Evolutionary conservation across 2,113 vertebrate genomes (phyloP).

Genomic region (Tragelaphus strepsiceros): DNA sequence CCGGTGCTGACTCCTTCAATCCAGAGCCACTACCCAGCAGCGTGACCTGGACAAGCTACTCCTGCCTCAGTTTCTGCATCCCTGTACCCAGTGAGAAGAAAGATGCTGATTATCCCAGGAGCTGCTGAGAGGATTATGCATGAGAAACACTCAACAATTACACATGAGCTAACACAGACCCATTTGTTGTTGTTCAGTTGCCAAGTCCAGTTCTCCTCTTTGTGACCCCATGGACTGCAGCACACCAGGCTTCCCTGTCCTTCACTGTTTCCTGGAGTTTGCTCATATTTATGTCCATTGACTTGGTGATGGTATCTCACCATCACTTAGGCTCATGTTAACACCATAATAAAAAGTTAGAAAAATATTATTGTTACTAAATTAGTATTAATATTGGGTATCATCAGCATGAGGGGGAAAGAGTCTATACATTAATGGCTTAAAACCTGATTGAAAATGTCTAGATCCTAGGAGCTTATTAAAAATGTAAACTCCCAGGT

Average conservation of each 20-base stretch:
- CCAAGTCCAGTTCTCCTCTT: not conserved
- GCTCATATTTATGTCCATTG: not conserved
- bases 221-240: not conserved
- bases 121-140: not conserved
- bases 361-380: not conserved
- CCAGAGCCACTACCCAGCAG: too few relatives aligned
- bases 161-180: fast-evolving
- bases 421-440: not conserved
- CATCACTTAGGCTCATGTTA: not conserved
- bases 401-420: not conserved
- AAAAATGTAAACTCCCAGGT: not conserved
- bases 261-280: not conserved
- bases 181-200: not conserved
- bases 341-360: not conserved
- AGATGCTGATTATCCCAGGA: not conserved
- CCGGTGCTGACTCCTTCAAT: not conserved
- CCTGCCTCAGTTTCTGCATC: not conserved
- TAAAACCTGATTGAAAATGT: not conserved
- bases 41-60: not conserved
- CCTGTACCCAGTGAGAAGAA: not conserved
- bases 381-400: not conserved
- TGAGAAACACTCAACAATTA: not conserved
- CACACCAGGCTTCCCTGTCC: not conserved
- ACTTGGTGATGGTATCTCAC: not conserved
- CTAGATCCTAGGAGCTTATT: not conserved